Evolutionary conservation across 2,113 vertebrate genomes (phyloP).

Genomic region (Delphinapterus leucas): DNA sequence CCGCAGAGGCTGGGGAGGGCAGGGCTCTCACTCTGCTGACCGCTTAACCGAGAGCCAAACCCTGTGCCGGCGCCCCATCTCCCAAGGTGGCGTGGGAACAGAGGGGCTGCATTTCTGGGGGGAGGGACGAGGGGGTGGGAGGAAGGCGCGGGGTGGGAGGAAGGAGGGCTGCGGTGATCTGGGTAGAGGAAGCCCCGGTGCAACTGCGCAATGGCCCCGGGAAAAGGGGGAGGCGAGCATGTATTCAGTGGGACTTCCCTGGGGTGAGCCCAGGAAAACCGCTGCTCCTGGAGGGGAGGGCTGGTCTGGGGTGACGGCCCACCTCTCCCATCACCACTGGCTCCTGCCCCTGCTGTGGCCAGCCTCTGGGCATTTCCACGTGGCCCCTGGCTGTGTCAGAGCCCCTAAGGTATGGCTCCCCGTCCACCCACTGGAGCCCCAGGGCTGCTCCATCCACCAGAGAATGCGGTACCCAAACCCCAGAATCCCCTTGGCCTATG

Average conservation of each 20-base stretch:
- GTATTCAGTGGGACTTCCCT: background rate
- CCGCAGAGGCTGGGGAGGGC: background rate
- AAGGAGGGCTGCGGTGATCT: background rate
- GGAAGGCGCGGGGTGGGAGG: too few species aligned
- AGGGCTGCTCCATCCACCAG: background rate
- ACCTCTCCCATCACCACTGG: too few species aligned
- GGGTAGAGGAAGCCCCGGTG: background rate
- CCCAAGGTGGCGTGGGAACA: too few species aligned
- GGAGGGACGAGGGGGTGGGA: background rate
- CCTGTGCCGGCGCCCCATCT: background rate
- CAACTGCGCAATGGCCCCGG: accelerated
- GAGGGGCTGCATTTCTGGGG: background rate
- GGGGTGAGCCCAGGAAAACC: background rate
- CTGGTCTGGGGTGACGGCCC: background rate
- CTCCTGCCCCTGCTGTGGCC: background rate
- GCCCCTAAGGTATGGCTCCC: background rate
- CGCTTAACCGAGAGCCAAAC: background rate
- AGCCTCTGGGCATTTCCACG: background rate
- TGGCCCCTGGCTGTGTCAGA: background rate
- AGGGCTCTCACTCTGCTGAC: accelerated
- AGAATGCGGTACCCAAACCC: background rate
- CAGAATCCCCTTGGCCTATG: background rate
- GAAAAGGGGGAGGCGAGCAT: background rate
- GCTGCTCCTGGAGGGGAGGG: background rate
- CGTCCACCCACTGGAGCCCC: background rate